Evolutionary conservation across 37 sponge, comb jelly and placozoan genomes (phyloP).

Genomic region (Agelas oroides): DNA sequence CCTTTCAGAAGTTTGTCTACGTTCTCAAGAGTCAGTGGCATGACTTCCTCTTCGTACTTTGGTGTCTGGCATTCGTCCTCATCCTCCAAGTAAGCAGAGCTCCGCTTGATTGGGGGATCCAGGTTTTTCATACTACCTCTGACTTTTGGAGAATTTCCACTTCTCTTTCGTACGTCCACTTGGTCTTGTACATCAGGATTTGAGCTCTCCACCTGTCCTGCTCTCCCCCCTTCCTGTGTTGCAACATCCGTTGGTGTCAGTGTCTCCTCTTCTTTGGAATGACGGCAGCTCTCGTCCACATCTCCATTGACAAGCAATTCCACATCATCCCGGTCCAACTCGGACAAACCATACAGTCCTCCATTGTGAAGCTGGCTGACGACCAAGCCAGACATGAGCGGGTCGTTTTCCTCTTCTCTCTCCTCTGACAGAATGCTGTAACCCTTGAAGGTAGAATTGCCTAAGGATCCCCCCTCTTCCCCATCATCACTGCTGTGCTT

Average conservation of each 20-base stretch:
- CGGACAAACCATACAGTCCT: not conserved
- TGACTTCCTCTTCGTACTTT: not conserved
- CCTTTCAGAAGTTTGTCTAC: no score
- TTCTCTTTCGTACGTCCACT: no score
- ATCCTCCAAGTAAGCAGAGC: not conserved
- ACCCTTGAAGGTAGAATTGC: not conserved
- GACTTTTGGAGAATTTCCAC: no score
- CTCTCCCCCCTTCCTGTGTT: no score
- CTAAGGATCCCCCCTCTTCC: not conserved
- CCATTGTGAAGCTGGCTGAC: not conserved
- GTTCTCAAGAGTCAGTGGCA: no score
- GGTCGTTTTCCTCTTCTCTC: not conserved
- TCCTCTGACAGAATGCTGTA: not conserved
- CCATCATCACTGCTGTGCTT: not conserved
- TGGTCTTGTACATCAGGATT: no score
- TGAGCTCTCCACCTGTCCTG: no score
- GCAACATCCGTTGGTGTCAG: no score
- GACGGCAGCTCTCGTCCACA: not conserved
- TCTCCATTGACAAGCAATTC: not conserved
- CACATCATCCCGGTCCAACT: not conserved
- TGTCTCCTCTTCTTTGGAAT: no score
- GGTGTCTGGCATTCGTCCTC: constrained; percentile 7
- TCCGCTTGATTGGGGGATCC: not conserved
- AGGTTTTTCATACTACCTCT: not conserved
- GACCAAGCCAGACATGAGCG: no score